Evolutionary conservation across 2,113 vertebrate species (phyloP).

Genomic region (Anguilla japonica): DNA sequence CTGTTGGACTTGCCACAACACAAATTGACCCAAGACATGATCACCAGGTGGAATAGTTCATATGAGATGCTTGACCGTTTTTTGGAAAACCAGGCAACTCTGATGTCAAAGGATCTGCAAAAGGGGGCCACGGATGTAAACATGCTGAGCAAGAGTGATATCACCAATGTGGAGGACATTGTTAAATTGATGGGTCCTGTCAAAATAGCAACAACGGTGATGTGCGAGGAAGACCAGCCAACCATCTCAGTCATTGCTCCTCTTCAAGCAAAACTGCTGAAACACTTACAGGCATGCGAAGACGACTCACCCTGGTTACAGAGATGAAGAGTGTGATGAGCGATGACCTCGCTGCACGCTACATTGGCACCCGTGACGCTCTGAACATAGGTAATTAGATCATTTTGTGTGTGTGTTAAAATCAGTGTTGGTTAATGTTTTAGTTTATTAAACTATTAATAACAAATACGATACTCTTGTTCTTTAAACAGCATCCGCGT

Average conservation of each 20-base stretch:
- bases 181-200: conserved; percentile 23
- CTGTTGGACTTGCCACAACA: neutral
- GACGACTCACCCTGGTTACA: neutral
- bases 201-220: conserved; percentile 20
- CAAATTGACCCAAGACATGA: conserved; percentile 8
- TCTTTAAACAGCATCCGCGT: neutral
- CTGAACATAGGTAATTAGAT: no score
- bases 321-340: neutral
- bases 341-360: neutral
- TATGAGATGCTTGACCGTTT: conserved; percentile 22
- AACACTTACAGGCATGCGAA: neutral
- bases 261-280: conserved; percentile 20
- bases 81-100: conserved; percentile 20
- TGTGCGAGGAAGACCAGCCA: conserved; percentile 5
- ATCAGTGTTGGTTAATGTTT: no score
- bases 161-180: conserved; percentile 19
- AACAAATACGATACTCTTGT: neutral
- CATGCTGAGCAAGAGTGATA: conserved; percentile 10
- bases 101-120: conserved; percentile 24
- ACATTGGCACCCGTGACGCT: neutral
- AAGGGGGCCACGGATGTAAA: conserved; percentile 17
- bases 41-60: conserved; percentile 22
- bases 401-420: no score
- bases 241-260: conserved; percentile 12
- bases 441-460: no score